Evolutionary conservation across 2,888 invertebrate species (phyloP).

Genomic region (Phortica okadai): DNA sequence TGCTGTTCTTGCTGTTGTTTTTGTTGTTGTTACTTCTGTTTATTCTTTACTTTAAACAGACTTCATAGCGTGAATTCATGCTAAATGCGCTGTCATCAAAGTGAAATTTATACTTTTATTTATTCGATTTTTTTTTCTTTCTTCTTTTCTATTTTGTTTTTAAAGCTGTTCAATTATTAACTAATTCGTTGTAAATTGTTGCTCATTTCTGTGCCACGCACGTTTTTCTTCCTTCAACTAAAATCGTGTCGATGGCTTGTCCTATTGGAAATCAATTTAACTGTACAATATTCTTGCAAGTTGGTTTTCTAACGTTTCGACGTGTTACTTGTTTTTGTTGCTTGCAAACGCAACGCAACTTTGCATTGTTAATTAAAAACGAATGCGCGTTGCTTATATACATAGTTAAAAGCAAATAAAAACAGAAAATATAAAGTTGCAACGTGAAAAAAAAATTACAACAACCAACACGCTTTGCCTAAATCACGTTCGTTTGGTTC

Average conservation of each 20-base stretch:
- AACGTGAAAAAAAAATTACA: background rate
- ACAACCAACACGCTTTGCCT: background rate
- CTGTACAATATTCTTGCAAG: constrained; percentile 43
- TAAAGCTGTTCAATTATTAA: constrained; percentile 10
- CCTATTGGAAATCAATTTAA: constrained; percentile 16
- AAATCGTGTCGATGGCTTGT: constrained; percentile 4
- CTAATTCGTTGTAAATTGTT: constrained; percentile 3
- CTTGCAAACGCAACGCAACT: background rate
- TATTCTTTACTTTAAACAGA: background rate
- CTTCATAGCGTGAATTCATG: background rate
- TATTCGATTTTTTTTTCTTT: background rate
- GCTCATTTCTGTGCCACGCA: constrained; percentile 5
- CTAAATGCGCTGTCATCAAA: constrained; percentile 21
- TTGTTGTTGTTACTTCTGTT: background rate
- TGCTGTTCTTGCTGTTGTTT: background rate
- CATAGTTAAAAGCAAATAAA: background rate
- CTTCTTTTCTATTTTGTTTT: background rate
- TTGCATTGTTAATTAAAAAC: constrained; percentile 10
- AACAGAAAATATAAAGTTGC: background rate
- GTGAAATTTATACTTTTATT: background rate
- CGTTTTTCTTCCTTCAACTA: background rate
- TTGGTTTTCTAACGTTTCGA: constrained; percentile 30
- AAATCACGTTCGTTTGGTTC: constrained; percentile 61
- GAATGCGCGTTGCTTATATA: background rate
- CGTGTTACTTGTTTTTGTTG: background rate